Percentiles rank a stretch among this genome's conserved stretches.
phyloP scores from a whole-genome alignment of 2,888 invertebrate species.

The Thereva nobilitata region DNA sequence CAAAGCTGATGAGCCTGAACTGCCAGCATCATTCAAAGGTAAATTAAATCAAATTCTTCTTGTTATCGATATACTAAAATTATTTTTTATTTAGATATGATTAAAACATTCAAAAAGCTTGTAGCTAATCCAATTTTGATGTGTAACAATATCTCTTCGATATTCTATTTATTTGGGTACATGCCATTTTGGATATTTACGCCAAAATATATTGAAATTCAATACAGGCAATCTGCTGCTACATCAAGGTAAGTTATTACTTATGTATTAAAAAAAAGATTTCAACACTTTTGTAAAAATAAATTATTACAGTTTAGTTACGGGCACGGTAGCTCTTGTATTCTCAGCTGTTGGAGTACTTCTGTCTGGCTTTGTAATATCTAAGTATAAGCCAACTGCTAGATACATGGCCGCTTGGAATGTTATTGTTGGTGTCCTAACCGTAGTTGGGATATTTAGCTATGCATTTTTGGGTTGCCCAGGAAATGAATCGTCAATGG shows the following conservation, averaged over 20 bases:
- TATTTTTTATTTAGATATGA: constrained; percentile 62
- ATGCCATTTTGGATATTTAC: constrained; percentile 80
- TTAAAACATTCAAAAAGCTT: constrained; percentile 66
- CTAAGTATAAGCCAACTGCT: constrained; percentile 68
- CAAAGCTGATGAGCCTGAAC: constrained; percentile 46
- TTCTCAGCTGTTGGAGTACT: constrained; percentile 72
- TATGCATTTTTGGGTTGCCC: constrained; percentile 71
- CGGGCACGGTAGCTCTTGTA: constrained; percentile 71
- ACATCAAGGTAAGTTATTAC: constrained; percentile 60
- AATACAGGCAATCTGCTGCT: constrained; percentile 76
- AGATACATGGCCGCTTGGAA: constrained; percentile 72
- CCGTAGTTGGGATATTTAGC: constrained; percentile 66
- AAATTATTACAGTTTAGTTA: constrained; percentile 64
- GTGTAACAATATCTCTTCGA: constrained; percentile 73
- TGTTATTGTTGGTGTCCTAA: constrained; percentile 66
- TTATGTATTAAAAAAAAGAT: not conserved
- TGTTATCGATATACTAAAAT: not conserved
- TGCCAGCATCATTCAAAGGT: constrained; percentile 59
- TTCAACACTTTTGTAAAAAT: not conserved
- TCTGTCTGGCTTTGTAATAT: constrained; percentile 68
- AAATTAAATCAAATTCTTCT: constrained; percentile 12
- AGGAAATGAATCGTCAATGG: constrained; percentile 62
- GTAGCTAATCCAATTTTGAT: constrained; percentile 70
- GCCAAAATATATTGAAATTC: constrained; percentile 82
- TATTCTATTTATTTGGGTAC: constrained; percentile 73